A percentile compares a stretch with the other conserved stretches of the same genome.
These are phyloP conservation scores for Oreortyx pictus DNA, from an alignment of 2,797 vertebrate species.

Conservation along the genomic window DNA sequence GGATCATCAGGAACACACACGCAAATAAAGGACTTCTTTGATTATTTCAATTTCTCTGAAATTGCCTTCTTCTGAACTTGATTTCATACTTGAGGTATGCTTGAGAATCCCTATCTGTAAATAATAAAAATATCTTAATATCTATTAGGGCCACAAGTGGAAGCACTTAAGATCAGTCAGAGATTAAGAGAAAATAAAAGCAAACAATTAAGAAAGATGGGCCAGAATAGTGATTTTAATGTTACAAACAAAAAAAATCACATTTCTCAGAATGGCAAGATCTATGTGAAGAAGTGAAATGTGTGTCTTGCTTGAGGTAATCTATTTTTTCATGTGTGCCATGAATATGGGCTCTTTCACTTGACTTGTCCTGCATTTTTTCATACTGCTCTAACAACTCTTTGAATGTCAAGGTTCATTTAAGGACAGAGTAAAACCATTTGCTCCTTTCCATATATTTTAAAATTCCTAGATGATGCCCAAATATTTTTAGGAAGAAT, in stretches of 20 bases:
- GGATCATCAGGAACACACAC: not conserved
- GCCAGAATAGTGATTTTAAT: not conserved
- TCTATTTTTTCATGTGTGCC: slow-evolving; percentile 20
- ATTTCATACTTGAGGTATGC: not conserved
- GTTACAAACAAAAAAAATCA: not conserved
- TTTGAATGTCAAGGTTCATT: slow-evolving; percentile 44
- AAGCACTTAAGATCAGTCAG: not conserved
- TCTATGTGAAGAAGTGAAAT: not conserved
- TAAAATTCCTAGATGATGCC: slow-evolving; percentile 31
- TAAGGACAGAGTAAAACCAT: slow-evolving; percentile 19
- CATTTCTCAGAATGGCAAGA: not conserved
- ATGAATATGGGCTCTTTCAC: slow-evolving; percentile 28
- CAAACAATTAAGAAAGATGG: not conserved
- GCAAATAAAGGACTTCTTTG: not conserved
- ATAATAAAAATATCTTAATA: not conserved
- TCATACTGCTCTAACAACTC: slow-evolving; percentile 17
- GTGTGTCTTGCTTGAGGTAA: not conserved
- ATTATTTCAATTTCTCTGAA: not conserved
- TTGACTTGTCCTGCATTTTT: slow-evolving; percentile 49
- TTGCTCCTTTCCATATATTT: slow-evolving; percentile 9
- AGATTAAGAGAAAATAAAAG: not conserved
- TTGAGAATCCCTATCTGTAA: not conserved
- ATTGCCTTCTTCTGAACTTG: not conserved
- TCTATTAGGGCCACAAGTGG: not conserved
- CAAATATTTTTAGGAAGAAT: not conserved